These are phyloP conservation scores for Anableps anableps DNA, from an alignment of 2,797 vertebrate genomes.

Conservation along the genomic window DNA sequence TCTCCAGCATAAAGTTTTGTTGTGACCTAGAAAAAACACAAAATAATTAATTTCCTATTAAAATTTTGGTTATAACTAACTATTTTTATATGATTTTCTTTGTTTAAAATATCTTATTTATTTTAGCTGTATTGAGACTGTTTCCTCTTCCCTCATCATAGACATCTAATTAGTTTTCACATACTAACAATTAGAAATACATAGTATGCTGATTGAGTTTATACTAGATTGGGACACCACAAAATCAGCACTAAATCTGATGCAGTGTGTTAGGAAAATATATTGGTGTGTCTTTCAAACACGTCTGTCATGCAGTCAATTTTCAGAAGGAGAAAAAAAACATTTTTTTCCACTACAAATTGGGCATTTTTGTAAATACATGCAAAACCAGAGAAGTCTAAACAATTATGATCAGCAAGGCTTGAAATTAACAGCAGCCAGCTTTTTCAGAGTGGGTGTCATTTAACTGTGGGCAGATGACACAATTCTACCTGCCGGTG, in stretches of 20 bases:
- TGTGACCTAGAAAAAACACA: not conserved
- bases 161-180: not conserved
- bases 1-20: not conserved
- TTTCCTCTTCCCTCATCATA: not conserved
- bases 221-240: not conserved
- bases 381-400: slow-evolving; percentile 44
- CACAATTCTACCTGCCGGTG: slow-evolving; percentile 36
- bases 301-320: slow-evolving; percentile 18
- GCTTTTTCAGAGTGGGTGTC: slow-evolving; percentile 23
- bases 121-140: not conserved
- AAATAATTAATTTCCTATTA: not conserved
- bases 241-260: slow-evolving; percentile 15
- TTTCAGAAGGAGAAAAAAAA: slow-evolving; percentile 41
- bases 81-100: not conserved
- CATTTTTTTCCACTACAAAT: slow-evolving; percentile 17
- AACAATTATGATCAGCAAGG: slow-evolving; percentile 64
- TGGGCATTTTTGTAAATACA: not conserved
- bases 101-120: not conserved
- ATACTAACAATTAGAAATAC: not conserved
- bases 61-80: not conserved
- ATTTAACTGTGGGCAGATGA: slow-evolving; percentile 43
- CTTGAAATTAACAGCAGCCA: slow-evolving; percentile 64
- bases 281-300: slow-evolving; percentile 33
- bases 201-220: not conserved
- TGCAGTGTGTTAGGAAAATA: slow-evolving; percentile 12